Conservation (phyloP, 35 echinoderm and acorn worm genomes). For the Ptychodera flava region DNA sequence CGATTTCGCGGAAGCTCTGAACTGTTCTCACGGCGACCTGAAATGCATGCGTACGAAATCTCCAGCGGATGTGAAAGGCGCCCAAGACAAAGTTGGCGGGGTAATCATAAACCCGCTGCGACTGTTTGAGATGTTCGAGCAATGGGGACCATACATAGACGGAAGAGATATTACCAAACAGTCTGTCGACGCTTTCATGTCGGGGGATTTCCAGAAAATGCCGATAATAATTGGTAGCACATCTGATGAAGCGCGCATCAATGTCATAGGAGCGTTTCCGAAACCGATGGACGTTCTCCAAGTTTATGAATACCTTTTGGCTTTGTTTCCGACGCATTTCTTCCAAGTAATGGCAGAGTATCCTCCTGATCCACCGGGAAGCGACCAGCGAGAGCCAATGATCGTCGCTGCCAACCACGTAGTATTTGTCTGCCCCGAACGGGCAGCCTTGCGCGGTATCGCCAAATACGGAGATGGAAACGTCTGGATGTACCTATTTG, state of each 20-base stretch:
- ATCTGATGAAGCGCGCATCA: constrained; percentile 29
- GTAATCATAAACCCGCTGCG: constrained; percentile 12
- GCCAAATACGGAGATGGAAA: neutral
- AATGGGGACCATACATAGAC: constrained; percentile 37
- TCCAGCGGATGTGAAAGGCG: neutral
- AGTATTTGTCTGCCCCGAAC: constrained; percentile 22
- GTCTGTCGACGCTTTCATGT: constrained; percentile 13
- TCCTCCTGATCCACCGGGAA: neutral
- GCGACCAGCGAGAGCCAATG: constrained; percentile 27
- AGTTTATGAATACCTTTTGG: neutral
- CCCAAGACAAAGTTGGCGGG: constrained; percentile 6
- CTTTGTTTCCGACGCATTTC: neutral
- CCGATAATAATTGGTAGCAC: constrained; percentile 39
- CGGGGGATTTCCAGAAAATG: constrained; percentile 24
- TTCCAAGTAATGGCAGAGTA: constrained; percentile 6
- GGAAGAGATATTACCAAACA: neutral
- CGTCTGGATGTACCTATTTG: constrained; percentile 48
- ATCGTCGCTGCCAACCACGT: constrained; percentile 13
- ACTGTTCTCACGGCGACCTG: constrained; percentile 24
- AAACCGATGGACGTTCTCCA: neutral
- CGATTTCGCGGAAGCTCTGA: constrained; percentile 10
- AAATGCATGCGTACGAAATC: constrained; percentile 15
- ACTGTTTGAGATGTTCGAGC: constrained; percentile 38
- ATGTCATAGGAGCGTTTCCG: constrained; percentile 11
- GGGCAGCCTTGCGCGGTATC: constrained; percentile 7